A percentile compares a stretch with the other conserved stretches of the same genome.
Conservation (phyloP, 2,113 vertebrate genomes). For the Amia ocellicauda region DNA sequence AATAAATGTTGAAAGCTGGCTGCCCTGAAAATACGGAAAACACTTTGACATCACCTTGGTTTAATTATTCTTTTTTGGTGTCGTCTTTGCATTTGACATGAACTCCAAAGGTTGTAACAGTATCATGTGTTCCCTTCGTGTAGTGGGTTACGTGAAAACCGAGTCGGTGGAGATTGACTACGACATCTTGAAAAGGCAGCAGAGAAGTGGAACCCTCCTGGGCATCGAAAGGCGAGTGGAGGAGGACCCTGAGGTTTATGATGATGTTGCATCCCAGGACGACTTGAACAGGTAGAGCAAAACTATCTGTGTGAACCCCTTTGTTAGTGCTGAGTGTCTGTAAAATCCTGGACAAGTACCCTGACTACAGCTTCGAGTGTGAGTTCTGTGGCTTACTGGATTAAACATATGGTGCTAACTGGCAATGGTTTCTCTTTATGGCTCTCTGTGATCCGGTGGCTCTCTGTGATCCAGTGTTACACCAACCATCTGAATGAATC, state of each 20-base stretch:
- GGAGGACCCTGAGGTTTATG: conserved; percentile 77
- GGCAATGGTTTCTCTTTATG: too few relatives aligned
- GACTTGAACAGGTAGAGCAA: conserved; percentile 53
- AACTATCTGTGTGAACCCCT: not conserved
- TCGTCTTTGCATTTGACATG: too few relatives aligned
- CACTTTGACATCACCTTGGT: too few relatives aligned
- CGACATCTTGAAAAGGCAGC: conserved; percentile 70
- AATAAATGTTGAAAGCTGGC: too few relatives aligned
- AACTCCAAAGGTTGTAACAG: too few relatives aligned
- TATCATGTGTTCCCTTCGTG: conserved; percentile 17
- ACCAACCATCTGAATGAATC: too few relatives aligned
- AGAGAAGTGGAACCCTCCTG: conserved; percentile 18
- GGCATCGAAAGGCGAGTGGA: conserved; percentile 27
- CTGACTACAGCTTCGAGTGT: not conserved
- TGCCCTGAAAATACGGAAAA: too few relatives aligned
- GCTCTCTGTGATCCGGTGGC: too few relatives aligned
- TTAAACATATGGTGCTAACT: too few relatives aligned
- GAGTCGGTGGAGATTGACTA: conserved; percentile 83
- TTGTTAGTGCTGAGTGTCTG: not conserved
- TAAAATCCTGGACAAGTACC: not conserved
- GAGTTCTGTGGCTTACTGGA: conserved; percentile 5
- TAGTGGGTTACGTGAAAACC: conserved; percentile 92
- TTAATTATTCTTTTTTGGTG: too few relatives aligned
- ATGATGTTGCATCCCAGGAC: conserved; percentile 76
- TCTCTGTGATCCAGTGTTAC: too few relatives aligned